A percentile compares a stretch with the other conserved stretches of the same genome.
Conservation (phyloP, 2,797 vertebrate genomes). For the Eulemur rubriventer region DNA sequence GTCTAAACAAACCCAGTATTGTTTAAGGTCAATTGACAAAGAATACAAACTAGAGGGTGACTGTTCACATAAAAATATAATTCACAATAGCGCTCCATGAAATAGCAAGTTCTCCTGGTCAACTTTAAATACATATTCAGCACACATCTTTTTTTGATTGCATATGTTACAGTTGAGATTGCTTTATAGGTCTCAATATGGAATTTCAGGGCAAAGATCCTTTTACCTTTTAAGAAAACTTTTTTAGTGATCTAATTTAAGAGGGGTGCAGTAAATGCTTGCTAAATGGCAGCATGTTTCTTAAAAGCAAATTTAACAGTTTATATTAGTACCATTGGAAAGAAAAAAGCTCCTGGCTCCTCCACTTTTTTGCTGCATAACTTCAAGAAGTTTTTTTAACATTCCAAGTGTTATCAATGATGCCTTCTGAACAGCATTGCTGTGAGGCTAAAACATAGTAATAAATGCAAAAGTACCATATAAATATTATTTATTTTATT, state of each 20-base stretch:
- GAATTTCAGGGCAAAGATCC: not conserved
- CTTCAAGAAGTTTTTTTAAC: not conserved
- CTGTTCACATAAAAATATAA: not conserved
- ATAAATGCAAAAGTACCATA: not conserved
- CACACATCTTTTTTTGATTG: not conserved
- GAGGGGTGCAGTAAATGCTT: not conserved
- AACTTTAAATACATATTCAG: not conserved
- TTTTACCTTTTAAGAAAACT: not conserved
- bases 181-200: not conserved
- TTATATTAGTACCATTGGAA: not conserved
- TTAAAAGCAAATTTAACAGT: constrained; percentile 5
- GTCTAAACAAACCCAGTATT: not conserved
- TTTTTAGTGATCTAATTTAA: constrained; percentile 8
- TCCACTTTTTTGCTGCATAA: not conserved
- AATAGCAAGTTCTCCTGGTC: not conserved
- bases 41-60: not conserved
- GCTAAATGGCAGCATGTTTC: not conserved
- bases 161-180: not conserved
- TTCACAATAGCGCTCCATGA: not conserved
- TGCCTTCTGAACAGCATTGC: not conserved
- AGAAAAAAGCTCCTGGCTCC: not conserved
- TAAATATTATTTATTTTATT: not conserved
- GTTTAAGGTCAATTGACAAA: constrained; percentile 22
- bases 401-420: not conserved
- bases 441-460: not conserved